Evolutionary conservation across 1,140 invertebrate genomes (phyloP), one percentile per base, ranked within the genome.

Genomic region (Lepidurus couesii): DNA sequence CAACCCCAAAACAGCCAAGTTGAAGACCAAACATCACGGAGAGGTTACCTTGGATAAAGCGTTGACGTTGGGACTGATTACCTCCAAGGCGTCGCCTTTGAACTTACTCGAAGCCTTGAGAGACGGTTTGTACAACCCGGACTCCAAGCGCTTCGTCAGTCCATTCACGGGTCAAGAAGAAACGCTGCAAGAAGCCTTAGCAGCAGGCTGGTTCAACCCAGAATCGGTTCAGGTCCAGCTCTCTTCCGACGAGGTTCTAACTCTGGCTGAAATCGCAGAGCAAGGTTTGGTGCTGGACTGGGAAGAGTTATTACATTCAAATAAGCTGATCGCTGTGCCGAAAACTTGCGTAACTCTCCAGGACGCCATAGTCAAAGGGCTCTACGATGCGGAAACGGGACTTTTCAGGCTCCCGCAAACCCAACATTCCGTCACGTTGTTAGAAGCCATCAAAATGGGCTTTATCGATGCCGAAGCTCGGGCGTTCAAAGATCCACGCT

Each of bases 331-430:
- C 13, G 92, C 90, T 80, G 90, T 90, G 44, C 88, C 89, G 80
- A 92, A 92, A 84, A 93, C 92, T 8, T 91, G 90, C 88, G 92
- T 65, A 16, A 65, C 92, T 1, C 84, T 98, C 45, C 91, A 95
- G 84, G 93, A 97, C 88, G 92, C 93, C 75, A 86, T 97, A 74
- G 90, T 93, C 53, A 90, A 92, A 85, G 91, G 93, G 78, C 87
- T 93, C 77, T 95, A 95, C 84, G 90, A 96, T 84, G 86, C 90
- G 0, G 88, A 90, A 75, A 92, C 91, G 76, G 93, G 93, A 6
- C 89, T 91, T 74, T 90, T 90, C 79, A 84, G 85, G 24, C 83
- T 89, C 78, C 90, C 90, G 43, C 90, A 92, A 73, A 91, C 94
- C 81, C 89, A 90, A 42, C 88, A 90, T 74, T 87, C 86, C 74